phyloP scores from a whole-genome alignment of 2,113 vertebrate genomes.

The Dasyurus viverrinus region DNA sequence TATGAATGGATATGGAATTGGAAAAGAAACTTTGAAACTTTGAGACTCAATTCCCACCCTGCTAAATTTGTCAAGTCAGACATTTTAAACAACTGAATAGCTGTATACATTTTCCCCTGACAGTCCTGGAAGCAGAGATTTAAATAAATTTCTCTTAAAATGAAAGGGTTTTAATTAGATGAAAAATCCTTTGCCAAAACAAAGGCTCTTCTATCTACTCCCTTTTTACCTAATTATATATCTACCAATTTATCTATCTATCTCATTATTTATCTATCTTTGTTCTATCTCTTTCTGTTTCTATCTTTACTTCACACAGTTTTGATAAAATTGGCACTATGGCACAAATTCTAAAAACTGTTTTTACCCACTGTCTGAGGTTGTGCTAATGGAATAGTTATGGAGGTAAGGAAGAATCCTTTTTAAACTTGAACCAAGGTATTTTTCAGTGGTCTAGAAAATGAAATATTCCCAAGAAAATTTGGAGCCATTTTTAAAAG shows the following conservation, averaged over 20 bases:
- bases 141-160: slow-evolving; percentile 51
- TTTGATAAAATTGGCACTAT: neutral
- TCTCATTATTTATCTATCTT: no score
- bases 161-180: slow-evolving; percentile 33
- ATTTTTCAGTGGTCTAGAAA: neutral
- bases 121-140: slow-evolving; percentile 36
- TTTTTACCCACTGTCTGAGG: neutral
- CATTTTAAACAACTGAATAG: neutral
- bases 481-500: neutral
- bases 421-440: neutral
- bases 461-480: neutral
- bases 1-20: neutral
- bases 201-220: neutral
- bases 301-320: neutral
- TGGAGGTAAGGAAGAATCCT: neutral
- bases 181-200: slow-evolving; percentile 31
- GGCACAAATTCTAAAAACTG: neutral
- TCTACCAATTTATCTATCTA: no score
- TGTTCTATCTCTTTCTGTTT: neutral
- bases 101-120: slow-evolving; percentile 7
- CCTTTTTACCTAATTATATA: neutral
- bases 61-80: slow-evolving; percentile 31
- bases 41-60: neutral
- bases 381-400: neutral
- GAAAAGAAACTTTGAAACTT: neutral